A percentile compares a stretch with the other conserved stretches of the same genome.
Conservation (phyloP, 2,113 vertebrate genomes). For the Xenus cinereus region DNA sequence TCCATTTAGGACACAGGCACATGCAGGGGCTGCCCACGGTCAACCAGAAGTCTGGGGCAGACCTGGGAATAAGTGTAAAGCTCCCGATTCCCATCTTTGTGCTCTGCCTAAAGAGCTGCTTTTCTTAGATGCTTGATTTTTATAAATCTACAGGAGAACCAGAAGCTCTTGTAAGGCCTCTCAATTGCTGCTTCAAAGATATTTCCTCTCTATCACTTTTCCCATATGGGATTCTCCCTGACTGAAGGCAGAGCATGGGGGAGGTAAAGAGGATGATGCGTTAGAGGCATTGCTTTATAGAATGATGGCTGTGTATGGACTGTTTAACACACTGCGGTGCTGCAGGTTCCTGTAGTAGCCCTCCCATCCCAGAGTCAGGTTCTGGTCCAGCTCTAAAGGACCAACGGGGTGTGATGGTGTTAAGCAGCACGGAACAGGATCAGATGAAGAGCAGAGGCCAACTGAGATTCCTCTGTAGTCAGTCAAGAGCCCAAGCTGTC, state of each 20-base stretch:
- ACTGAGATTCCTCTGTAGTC: background rate
- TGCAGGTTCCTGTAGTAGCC: rapidly evolving
- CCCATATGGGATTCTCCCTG: background rate
- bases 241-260: background rate
- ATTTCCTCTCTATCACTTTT: background rate
- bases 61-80: background rate
- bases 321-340: background rate
- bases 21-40: rapidly evolving
- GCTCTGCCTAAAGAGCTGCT: background rate
- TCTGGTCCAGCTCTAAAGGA: background rate
- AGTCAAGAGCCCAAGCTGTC: background rate
- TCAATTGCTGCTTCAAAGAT: background rate
- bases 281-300: background rate
- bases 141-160: background rate
- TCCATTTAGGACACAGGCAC: background rate
- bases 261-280: background rate
- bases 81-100: background rate
- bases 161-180: background rate
- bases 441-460: background rate
- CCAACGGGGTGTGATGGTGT: background rate
- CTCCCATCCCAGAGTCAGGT: background rate
- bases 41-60: background rate
- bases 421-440: background rate
- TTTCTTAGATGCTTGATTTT: background rate
- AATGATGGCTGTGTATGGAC: background rate